phyloP scores from a whole-genome alignment of 2,113 vertebrate species.

The Eonycteris spelaea region DNA sequence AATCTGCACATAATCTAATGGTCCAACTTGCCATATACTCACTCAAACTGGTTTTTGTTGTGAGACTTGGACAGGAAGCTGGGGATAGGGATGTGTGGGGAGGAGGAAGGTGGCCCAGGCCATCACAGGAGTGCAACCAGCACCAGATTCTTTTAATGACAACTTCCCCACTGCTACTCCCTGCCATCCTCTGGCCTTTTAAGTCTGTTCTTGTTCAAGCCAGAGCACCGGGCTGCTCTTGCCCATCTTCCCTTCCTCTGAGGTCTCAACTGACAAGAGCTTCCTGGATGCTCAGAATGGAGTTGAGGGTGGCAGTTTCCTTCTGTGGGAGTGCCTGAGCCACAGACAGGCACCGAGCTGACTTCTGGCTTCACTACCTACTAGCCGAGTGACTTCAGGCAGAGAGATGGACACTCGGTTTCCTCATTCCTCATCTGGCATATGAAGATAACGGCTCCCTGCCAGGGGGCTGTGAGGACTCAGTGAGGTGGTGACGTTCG shows the following conservation, averaged over 20 bases:
- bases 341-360: too few species aligned
- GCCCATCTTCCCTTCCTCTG: too few species aligned
- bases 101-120: too few species aligned
- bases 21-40: background rate
- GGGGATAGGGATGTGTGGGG: background rate
- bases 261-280: background rate
- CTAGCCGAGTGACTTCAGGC: background rate
- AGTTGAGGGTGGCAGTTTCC: background rate
- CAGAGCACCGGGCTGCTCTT: background rate
- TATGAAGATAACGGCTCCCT: background rate
- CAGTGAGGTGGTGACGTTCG: background rate
- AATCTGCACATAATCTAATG: background rate
- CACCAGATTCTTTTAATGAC: too few species aligned
- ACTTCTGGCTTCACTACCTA: fast-evolving
- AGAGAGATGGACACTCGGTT: background rate
- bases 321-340: fast-evolving
- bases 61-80: background rate
- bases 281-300: background rate
- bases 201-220: too few species aligned
- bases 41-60: background rate
- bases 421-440: background rate
- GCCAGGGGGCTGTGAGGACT: background rate
- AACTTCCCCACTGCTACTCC: too few species aligned
- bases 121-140: background rate
- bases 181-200: background rate